phyloP scores from a whole-genome alignment of 2,113 vertebrate genomes.

The Prinia subflava region DNA sequence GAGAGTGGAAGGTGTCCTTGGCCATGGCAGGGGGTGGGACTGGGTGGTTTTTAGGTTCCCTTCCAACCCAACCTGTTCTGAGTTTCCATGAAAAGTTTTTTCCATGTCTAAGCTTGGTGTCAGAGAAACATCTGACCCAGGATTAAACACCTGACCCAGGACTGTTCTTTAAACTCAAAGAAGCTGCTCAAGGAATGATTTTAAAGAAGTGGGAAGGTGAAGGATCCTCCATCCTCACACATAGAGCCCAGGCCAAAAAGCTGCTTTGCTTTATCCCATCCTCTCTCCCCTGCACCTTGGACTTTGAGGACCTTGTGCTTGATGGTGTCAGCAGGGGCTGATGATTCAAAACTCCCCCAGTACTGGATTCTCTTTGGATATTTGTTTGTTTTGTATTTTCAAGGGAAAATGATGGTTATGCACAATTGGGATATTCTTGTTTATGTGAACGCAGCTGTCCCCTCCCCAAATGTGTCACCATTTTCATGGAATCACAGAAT shows the following conservation, averaged over 20 bases:
- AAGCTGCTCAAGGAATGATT: neutral
- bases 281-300: neutral
- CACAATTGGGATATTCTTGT: accelerated
- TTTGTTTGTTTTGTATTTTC: neutral
- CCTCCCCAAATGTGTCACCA: neutral
- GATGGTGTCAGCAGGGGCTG: neutral
- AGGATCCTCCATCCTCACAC: neutral
- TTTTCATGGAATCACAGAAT: neutral
- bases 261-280: neutral
- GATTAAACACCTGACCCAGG: neutral
- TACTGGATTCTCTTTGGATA: neutral
- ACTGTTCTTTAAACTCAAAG: neutral
- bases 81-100: neutral
- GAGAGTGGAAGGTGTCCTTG: accelerated
- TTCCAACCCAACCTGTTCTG: neutral
- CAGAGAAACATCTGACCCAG: neutral
- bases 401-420: accelerated
- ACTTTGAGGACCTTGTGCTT: neutral
- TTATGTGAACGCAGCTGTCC: neutral
- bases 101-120: neutral
- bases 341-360: neutral
- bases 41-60: accelerated
- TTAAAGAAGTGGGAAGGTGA: neutral
- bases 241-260: accelerated
- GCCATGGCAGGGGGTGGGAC: accelerated